Evolutionary conservation across 2,888 invertebrate species (phyloP), one percentile per base, ranked within the genome.

Genomic region (Julus scandinavius): DNA sequence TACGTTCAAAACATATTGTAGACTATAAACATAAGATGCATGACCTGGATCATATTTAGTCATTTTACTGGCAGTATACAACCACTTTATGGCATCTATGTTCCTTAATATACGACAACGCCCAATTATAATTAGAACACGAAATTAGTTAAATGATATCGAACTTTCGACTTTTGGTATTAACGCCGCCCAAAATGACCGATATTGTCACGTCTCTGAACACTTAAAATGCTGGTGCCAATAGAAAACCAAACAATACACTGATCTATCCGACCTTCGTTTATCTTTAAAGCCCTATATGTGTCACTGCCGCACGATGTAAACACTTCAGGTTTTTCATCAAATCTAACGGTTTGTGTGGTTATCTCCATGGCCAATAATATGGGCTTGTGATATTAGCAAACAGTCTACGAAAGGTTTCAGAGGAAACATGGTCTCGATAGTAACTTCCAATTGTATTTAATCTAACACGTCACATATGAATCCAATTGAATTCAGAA

Each of bases 321-420:
- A 63, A 63, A 63, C 63, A 63, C 63, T 63, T 63, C 5, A 63
- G n/a, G n/a, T 63, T 63, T 63, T 63, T 63, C 63, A 63, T 63
- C 63, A 63, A 63, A 15, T 63, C 63, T 63, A 63, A 63, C 7
- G 63, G 6, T 63, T 63, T 63, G 63, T 63, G 63, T 63, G 63
- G 63, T 63, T 63, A 17, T 17, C 63, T n/a, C n/a, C 63, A 63
- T n/a, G 63, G 63, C n/a, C 63, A 63, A 63, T 63, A 17, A 63
- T n/a, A 17, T 63, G n/a, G 13, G 63, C n/a, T 17, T 1, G 17
- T 63, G n/a, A 63, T 63, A 13, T 11, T n/a, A 15, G 54, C 6
- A 54, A 11, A 13, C 54, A 15, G 63, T n/a, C 63, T 6, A 63
- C 58, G 54, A 54, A 11, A n/a, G n/a, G 63, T n/a, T 63, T 63